Conservation (phyloP, 2,888 invertebrate species). For the Lycocerus yunnanus region DNA sequence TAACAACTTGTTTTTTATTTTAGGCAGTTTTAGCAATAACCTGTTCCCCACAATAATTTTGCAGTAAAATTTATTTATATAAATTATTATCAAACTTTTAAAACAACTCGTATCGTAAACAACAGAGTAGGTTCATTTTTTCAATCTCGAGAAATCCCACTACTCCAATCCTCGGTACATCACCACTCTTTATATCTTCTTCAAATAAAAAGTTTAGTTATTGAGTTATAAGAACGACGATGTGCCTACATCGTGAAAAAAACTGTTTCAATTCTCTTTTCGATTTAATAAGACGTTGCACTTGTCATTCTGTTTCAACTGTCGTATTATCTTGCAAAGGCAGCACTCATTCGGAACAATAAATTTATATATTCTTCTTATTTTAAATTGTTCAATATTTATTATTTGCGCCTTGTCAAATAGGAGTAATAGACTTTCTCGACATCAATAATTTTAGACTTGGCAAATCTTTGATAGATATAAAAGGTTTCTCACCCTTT, state of each 20-base stretch:
- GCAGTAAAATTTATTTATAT: neutral
- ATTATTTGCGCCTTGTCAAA: neutral
- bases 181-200: neutral
- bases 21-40: neutral
- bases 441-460: neutral
- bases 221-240: neutral
- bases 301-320: slow-evolving; percentile 2
- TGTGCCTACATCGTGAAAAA: neutral
- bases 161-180: neutral
- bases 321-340: slow-evolving; percentile 2
- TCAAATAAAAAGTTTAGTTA: neutral
- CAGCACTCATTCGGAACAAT: neutral
- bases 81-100: neutral
- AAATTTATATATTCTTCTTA: neutral
- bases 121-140: neutral
- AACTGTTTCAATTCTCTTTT: neutral
- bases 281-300: neutral
- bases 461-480: neutral
- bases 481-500: neutral
- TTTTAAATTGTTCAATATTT: neutral
- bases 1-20: neutral
- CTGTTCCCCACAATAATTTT: neutral
- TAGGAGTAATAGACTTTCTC: neutral
- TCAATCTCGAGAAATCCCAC: neutral
- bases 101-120: neutral